A percentile compares a stretch with the other conserved stretches of the same genome.
Conservation (phyloP, 1,140 invertebrate genomes). For the Coboldia fuscipes region DNA sequence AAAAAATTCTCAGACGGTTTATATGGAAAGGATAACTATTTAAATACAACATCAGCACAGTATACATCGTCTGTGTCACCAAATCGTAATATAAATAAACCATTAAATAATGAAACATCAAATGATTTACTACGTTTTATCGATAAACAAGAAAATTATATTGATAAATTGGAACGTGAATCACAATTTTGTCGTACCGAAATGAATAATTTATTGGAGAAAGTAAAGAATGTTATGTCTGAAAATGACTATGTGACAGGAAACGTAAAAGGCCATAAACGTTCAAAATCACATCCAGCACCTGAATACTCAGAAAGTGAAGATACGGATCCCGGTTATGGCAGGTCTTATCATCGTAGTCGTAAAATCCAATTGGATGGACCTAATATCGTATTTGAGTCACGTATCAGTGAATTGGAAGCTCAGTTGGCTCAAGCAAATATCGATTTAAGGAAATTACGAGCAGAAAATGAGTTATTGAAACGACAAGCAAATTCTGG, state of each 20-base stretch:
- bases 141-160: conserved; percentile 63
- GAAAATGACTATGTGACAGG: conserved; percentile 62
- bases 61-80: background rate
- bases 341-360: conserved; percentile 8
- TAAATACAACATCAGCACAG: background rate
- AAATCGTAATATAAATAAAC: background rate
- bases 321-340: conserved; percentile 25
- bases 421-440: conserved; percentile 54
- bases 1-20: background rate
- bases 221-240: conserved; percentile 60
- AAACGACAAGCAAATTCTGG: conserved; percentile 33
- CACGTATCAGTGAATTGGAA: conserved; percentile 60
- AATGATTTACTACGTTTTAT: conserved; percentile 45
- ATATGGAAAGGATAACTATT: background rate
- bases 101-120: conserved; percentile 12
- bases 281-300: conserved; percentile 22
- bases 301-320: conserved; percentile 18
- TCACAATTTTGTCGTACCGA: conserved; percentile 57
- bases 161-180: conserved; percentile 59
- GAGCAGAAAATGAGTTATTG: conserved; percentile 39
- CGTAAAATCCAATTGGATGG: conserved; percentile 22
- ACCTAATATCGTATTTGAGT: conserved; percentile 57
- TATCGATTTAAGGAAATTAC: conserved; percentile 47
- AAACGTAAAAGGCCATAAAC: conserved; percentile 37
- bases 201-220: conserved; percentile 43